Base-by-base conservation (phyloP, 2,888 invertebrate species). In the Vandiemenella viatica region DNA sequence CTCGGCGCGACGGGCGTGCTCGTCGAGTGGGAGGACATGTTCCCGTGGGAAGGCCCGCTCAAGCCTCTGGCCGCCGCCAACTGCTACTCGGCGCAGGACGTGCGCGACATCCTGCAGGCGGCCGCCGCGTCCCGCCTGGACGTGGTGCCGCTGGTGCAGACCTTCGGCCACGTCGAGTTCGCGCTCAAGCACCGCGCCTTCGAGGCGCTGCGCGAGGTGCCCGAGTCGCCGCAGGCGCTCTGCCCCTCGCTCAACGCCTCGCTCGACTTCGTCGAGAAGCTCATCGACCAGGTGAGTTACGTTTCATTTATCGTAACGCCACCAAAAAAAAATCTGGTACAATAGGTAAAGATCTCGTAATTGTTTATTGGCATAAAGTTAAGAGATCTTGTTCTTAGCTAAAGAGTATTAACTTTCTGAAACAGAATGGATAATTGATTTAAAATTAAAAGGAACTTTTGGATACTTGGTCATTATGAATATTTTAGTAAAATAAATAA, bases 21-120 rank as follows among this genome's bases (percentile, higher is more conserved):
- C 17, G 63, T 80, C 55, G 86, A 86, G 63, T 86, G 84, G 70
- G 86, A 86, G 66, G 86, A 86, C 60, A 84, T 82, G 79, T 86
- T 86, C 65, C 85, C 85, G 0, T 86, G 78, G 65, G 67, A 65
- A 43, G 81, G 78, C 1, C 59, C 63, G 1, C 63, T 86, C 32
- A 69, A 71, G 59, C 66, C 63, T 53, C 69, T 72, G 50, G 66
- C 69, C 49, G 79, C 73, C 0, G 68, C 67, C 58, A 79, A 72
- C 66, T 78, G 81, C 8, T 82, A 79, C 62, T 71, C 72, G 46
- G 60, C 62, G 45, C 65, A 65, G 20, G 72, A 77, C 51, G 67
- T 77, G 47, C 63, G 63, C 52, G 64, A 69, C 41, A 59, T 69
- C 57, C 70, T 80, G 22, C 68, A 72, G 55, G 59, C 69, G 1